Percentiles rank a stretch among this genome's conserved stretches.
Conservation (phyloP, 1,140 invertebrate species). For the Drosophila sulfurigaster region DNA sequence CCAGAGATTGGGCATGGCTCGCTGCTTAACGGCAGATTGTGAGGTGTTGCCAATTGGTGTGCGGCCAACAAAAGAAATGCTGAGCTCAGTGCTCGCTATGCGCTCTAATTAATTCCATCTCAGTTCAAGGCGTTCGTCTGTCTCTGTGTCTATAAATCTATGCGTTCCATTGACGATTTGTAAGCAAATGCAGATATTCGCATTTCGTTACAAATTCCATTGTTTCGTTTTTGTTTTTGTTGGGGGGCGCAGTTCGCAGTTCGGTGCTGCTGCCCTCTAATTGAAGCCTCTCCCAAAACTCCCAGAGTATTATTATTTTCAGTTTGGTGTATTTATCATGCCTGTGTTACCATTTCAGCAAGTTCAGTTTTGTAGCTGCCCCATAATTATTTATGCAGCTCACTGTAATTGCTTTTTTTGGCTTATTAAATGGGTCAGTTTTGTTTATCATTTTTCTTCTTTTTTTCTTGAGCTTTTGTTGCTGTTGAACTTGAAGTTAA, state of each 20-base stretch:
- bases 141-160: conserved; percentile 50
- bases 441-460: conserved; percentile 38
- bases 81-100: conserved; percentile 52
- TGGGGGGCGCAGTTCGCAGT: conserved; percentile 23
- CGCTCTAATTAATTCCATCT: conserved; percentile 81
- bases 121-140: conserved; percentile 70
- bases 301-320: conserved; percentile 57
- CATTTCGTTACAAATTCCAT: conserved; percentile 75
- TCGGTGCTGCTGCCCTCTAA: conserved; percentile 25
- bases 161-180: conserved; percentile 74
- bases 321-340: conserved; percentile 49
- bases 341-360: conserved; percentile 64
- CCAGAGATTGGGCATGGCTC: conserved; percentile 73
- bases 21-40: conserved; percentile 36
- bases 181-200: conserved; percentile 67
- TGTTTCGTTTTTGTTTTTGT: conserved; percentile 49
- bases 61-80: conserved; percentile 75
- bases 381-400: conserved; percentile 74
- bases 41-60: conserved; percentile 64
- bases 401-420: conserved; percentile 63
- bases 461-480: conserved; percentile 6
- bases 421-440: conserved; percentile 71
- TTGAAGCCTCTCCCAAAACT: conserved; percentile 39
- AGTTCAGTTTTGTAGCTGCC: conserved; percentile 48
- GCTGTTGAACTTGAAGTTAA: conserved; percentile 42